Evolutionary conservation across 2,888 invertebrate genomes (phyloP), one percentile per base, ranked within the genome.

Genomic region (Plusia festucae): DNA sequence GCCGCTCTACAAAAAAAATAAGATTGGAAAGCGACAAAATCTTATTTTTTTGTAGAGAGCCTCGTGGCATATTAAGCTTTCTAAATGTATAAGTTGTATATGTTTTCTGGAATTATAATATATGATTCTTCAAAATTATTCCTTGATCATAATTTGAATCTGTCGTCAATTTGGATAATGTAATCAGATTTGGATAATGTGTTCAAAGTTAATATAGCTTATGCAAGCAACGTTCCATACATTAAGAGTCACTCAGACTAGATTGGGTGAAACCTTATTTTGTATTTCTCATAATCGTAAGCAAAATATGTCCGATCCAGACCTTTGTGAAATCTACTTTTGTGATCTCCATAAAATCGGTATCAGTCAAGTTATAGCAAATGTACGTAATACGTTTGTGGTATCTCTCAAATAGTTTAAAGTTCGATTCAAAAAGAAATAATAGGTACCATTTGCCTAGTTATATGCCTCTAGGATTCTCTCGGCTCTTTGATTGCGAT

Each of bases 401-500:
- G n/a, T n/a, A n/a, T n/a, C n/a, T n/a, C 44, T 53, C 15, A 46
- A 40, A 61, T 49, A 53, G 67, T 65, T 66, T 56, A 64, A 59
- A 68, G 27, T 58, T 61, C 66, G 65, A 53, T 68, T 65, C 67
- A 66, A 58, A 40, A 62, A 60, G 63, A 72, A 76, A 76, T 77
- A 64, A 65, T 64, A n/a, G n/a, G n/a, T n/a, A 56, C 55, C 57
- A 73, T 77, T 81, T 77, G 58, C 66, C 68, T 73, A 59, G 55
- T 61, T 72, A 70, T 78, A 60, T 60, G 24, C 65, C 8, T 24
- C 22, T 20, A 32, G 46, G 49, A 40, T 51, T 65, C 54, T 52
- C 52, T 63, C 55, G 65, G 46, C 60, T 70, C 71, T 74, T 74
- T 76, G 73, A 75, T 81, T 76, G 73, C 70, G 53, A 76, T 81